phyloP scores from a whole-genome alignment of 2,797 vertebrate species.

The Cyclopterus lumpus region DNA sequence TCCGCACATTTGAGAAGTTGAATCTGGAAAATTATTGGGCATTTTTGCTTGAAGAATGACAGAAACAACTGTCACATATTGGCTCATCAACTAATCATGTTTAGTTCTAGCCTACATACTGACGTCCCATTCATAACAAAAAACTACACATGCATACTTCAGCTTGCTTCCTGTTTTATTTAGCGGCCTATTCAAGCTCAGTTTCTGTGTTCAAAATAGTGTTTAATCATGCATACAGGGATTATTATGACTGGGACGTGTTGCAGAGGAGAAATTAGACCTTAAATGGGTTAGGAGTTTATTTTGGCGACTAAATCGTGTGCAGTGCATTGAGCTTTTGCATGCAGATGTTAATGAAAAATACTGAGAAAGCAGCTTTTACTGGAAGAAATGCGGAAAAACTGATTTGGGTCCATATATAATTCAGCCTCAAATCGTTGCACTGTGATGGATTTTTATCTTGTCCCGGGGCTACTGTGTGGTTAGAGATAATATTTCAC shows the following conservation, averaged over 20 bases:
- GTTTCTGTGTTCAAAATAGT: constrained; percentile 48
- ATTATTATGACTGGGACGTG: constrained; percentile 54
- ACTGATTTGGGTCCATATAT: constrained; percentile 34
- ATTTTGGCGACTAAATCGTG: constrained; percentile 51
- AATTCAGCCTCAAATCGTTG: constrained; percentile 40
- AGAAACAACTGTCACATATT: background rate
- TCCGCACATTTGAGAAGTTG: background rate
- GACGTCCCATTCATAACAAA: constrained; percentile 8
- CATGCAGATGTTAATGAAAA: constrained; percentile 38
- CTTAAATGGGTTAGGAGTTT: constrained; percentile 52
- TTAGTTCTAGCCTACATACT: background rate
- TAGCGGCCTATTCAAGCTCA: constrained; percentile 17
- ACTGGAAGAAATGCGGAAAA: constrained; percentile 40
- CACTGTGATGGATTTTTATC: constrained; percentile 52
- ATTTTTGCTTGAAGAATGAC: background rate
- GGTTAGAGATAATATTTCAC: constrained; percentile 46
- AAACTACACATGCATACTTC: background rate
- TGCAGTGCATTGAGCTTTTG: constrained; percentile 33
- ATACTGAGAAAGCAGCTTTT: constrained; percentile 25
- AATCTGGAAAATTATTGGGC: background rate
- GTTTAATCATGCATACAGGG: constrained; percentile 62
- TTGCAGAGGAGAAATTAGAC: constrained; percentile 62
- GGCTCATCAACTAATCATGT: background rate
- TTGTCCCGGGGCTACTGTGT: constrained; percentile 29
- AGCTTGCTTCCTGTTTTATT: background rate